Conservation (phyloP, 1,140 invertebrate species). For the Oscheius sp. region DNA sequence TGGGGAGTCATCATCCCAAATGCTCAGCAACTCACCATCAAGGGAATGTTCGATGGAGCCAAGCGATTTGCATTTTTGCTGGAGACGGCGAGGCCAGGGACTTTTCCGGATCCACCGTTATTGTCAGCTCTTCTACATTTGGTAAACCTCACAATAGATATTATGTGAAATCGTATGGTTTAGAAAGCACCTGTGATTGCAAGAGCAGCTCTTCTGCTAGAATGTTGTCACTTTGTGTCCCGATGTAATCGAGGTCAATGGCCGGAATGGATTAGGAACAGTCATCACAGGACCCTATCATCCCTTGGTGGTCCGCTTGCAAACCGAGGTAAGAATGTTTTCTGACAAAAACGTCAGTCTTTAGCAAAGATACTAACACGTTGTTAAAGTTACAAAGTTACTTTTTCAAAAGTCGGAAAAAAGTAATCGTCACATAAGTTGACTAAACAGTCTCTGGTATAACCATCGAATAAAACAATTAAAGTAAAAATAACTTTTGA, state of each 20-base stretch:
- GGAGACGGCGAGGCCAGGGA: constrained; percentile 89
- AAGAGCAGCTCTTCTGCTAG: constrained; percentile 82
- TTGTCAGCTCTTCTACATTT: constrained; percentile 90
- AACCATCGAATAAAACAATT: too few relatives aligned
- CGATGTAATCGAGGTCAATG: constrained; percentile 95
- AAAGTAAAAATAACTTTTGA: too few relatives aligned
- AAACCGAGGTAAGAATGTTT: constrained; percentile 48
- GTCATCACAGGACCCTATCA: constrained; percentile 63
- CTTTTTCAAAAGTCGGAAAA: neutral
- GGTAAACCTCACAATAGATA: constrained; percentile 67
- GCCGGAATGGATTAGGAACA: constrained; percentile 89
- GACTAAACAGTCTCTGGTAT: too few relatives aligned
- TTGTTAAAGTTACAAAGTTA: too few relatives aligned
- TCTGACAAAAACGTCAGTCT: too few relatives aligned
- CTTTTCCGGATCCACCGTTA: constrained; percentile 88
- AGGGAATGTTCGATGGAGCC: constrained; percentile 74
- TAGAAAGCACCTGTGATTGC: constrained; percentile 90
- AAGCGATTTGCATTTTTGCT: constrained; percentile 80
- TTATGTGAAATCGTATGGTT: constrained; percentile 61
- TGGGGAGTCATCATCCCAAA: constrained; percentile 39
- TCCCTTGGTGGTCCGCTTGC: constrained; percentile 57
- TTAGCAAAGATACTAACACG: too few relatives aligned
- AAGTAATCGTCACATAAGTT: neutral
- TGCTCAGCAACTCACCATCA: neutral
- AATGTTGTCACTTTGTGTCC: constrained; percentile 93